Evolutionary conservation across 2,888 invertebrate species (phyloP).

Genomic region (Drosophila barbarae): DNA sequence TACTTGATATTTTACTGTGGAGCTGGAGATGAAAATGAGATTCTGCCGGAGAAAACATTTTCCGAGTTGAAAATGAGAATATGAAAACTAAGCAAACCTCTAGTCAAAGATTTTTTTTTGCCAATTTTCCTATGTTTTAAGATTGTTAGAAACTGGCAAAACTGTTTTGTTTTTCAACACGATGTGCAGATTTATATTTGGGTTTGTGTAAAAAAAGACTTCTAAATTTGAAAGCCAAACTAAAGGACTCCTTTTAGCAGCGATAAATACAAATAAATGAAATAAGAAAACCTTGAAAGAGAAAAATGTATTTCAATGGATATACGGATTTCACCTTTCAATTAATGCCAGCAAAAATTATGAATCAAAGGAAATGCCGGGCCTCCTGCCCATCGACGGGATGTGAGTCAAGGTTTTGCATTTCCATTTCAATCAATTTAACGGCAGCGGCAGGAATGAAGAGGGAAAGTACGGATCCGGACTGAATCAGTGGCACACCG

Average conservation of each 20-base stretch:
- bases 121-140: too few relatives aligned
- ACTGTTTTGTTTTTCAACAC: too few relatives aligned
- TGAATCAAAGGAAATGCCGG: conserved; percentile 25
- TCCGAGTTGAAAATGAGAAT: neutral
- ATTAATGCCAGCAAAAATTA: conserved; percentile 47
- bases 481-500: conserved; percentile 7
- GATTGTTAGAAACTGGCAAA: too few relatives aligned
- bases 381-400: conserved; percentile 2
- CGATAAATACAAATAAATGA: conserved; percentile 27
- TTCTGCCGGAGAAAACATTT: neutral
- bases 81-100: neutral
- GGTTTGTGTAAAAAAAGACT: neutral
- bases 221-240: neutral
- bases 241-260: neutral
- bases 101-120: too few relatives aligned
- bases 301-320: conserved; percentile 47
- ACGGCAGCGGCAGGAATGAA: neutral
- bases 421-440: conserved; percentile 42
- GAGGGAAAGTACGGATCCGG: conserved; percentile 1
- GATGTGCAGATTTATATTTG: too few relatives aligned
- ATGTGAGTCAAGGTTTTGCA: conserved; percentile 43
- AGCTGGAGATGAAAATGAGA: neutral
- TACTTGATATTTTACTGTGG: neutral
- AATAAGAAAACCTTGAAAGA: conserved; percentile 28
- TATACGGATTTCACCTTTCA: conserved; percentile 54